Percentiles rank a stretch among this genome's conserved stretches.
Evolutionary conservation across 2,797 vertebrate species (phyloP).

Genomic region (Heterohyrax brucei): DNA sequence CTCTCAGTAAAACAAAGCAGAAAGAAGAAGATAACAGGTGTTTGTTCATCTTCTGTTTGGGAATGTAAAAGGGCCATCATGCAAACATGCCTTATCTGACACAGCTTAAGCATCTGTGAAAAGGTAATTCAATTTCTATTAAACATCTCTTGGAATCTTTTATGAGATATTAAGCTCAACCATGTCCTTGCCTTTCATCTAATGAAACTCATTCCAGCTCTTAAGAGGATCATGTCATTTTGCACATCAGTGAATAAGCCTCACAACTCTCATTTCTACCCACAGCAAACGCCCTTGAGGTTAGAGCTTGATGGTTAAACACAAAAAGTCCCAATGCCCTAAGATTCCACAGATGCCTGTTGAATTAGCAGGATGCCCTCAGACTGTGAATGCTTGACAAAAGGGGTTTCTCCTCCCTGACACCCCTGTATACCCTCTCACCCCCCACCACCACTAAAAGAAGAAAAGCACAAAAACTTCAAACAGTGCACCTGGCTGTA

Average conservation of each 20-base stretch:
- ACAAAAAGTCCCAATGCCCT: constrained; percentile 86
- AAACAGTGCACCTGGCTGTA: constrained; percentile 90
- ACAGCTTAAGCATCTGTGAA: constrained; percentile 25
- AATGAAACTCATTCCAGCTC: constrained; percentile 57
- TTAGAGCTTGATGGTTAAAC: constrained; percentile 82
- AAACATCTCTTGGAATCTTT: constrained; percentile 59
- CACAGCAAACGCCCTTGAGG: constrained; percentile 73
- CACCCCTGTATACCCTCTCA: constrained; percentile 47
- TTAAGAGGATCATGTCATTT: constrained; percentile 74
- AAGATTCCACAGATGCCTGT: constrained; percentile 90
- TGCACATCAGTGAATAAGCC: constrained; percentile 78
- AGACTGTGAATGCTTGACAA: constrained; percentile 87
- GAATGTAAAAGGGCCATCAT: neutral
- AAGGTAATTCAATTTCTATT: constrained; percentile 64
- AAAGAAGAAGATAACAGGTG: constrained; percentile 78
- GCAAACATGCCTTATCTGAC: neutral
- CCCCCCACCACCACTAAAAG: constrained; percentile 77
- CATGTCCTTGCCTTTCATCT: constrained; percentile 63
- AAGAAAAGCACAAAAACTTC: constrained; percentile 78
- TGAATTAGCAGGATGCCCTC: constrained; percentile 87
- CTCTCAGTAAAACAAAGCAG: constrained; percentile 76
- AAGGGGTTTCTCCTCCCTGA: constrained; percentile 78
- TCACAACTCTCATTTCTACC: constrained; percentile 75
- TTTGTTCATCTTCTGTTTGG: constrained; percentile 70
- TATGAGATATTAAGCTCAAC: constrained; percentile 58